These are phyloP conservation scores for Ailurus styani DNA, from an alignment of 2,113 vertebrate genomes.

Conservation along the genomic window DNA sequence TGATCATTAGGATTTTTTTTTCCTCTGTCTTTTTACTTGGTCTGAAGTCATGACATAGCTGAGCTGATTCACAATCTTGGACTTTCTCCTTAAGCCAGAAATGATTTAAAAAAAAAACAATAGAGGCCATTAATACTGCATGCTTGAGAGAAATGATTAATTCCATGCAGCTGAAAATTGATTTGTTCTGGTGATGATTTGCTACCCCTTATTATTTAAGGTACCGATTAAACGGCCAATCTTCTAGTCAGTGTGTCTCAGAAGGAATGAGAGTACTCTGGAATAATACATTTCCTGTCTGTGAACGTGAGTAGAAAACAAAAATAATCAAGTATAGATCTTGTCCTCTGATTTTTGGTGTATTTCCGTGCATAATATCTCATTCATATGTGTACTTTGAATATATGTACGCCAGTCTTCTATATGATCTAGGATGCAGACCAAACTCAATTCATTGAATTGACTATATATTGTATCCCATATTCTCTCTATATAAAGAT, in stretches of 20 bases:
- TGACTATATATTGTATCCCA: background rate
- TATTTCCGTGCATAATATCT: background rate
- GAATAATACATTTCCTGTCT: conserved; percentile 50
- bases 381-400: background rate
- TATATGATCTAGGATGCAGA: background rate
- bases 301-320: conserved; percentile 59
- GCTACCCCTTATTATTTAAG: conserved; percentile 39
- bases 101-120: background rate
- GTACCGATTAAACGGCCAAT: conserved; percentile 49
- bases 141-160: background rate
- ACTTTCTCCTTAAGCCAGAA: background rate
- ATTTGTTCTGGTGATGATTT: background rate
- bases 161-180: background rate
- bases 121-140: background rate
- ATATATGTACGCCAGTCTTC: background rate
- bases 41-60: background rate
- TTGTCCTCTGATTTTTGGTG: background rate
- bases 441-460: background rate
- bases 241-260: conserved; percentile 51
- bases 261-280: conserved; percentile 21
- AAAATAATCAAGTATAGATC: background rate
- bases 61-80: background rate
- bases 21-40: background rate
- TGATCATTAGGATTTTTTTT: background rate
- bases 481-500: background rate